Base-by-base conservation (phyloP, 53 echinoderm and acorn worm species). In the Crossaster papposus region DNA sequence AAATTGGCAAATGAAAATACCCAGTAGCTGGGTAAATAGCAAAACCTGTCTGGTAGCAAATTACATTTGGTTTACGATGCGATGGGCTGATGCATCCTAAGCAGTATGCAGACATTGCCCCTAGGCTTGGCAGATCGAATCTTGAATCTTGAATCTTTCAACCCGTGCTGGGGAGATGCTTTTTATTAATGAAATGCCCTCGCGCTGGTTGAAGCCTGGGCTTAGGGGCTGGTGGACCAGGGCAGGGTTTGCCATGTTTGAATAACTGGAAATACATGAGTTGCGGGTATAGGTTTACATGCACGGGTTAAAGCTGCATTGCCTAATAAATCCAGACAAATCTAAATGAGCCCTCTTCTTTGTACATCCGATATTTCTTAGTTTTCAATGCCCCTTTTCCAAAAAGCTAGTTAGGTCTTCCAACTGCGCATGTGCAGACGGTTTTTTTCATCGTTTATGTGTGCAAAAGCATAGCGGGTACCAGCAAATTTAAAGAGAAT, bases 231-330 rank as follows among this genome's bases (percentile, higher is more conserved):
- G 18, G 15, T 18, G 17, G 79, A 51, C 79, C 51, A 17, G 81
- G 35, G 81, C 31, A 31, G 58, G 58, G 63, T 12, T 29, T 81
- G 33, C 34, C 31, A 30, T 81, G 63, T 81, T 81, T 81, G 81
- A 24, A 31, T 81, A 62, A 81, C 81, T 81, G 81, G 58, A 62
- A 81, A 54, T 62, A 81, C 81, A 81, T 52, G 58, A 81, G 58
- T 68, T 68, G 68, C 24, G 28, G 68, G 11, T 26, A 68, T 26
- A 68, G 28, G 68, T 58, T 58, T 58, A 58, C 58, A 58, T 18
- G 58, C 58, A 18, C 17, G 7, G n/a, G 0, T 58, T 58, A 58
- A 58, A 58, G 58, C 14, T 4, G 58, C 58, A 58, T 11, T 20
- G 58, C 58, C 58, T 58, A 58, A n/a, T n/a, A n/a, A n/a, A 44